These are phyloP conservation scores for Thripadectes ignobilis DNA, from an alignment of 2,797 vertebrate species.

Conservation along the genomic window DNA sequence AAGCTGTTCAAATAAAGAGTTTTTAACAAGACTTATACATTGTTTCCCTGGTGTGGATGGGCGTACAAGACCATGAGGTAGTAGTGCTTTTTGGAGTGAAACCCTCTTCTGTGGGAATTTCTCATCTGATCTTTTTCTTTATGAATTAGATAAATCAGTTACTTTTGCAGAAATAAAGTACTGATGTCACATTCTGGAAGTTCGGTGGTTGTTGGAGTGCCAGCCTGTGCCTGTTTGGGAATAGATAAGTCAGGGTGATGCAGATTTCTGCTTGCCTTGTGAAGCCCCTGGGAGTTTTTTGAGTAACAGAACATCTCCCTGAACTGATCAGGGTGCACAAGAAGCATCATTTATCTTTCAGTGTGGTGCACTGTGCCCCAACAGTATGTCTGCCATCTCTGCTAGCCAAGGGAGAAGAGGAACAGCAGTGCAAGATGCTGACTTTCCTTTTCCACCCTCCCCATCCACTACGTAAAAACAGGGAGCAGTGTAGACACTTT, in stretches of 20 bases:
- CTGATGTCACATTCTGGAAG: not conserved
- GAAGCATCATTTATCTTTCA: not conserved
- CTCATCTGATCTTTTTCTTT: not conserved
- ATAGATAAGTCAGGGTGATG: not conserved
- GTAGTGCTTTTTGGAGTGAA: not conserved
- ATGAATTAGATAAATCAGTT: not conserved
- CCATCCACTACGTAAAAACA: not conserved
- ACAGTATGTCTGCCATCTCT: not conserved
- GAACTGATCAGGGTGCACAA: not conserved
- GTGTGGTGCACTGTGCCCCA: not conserved
- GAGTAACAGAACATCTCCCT: not conserved
- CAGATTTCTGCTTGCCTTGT: not conserved
- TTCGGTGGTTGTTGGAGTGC: not conserved
- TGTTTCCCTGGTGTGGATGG: not conserved
- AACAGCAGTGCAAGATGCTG: too few relatives aligned
- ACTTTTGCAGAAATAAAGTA: not conserved
- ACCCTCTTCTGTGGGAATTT: not conserved
- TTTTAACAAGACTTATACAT: not conserved
- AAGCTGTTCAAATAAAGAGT: slow-evolving; percentile 5
- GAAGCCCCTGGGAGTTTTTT: not conserved
- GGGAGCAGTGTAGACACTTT: not conserved
- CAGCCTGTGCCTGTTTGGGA: not conserved
- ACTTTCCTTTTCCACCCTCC: not conserved
- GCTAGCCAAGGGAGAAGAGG: not conserved
- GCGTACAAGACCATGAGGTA: fast-evolving